Evolutionary conservation across 2,797 vertebrate genomes (phyloP).

Genomic region (Clarias platycephalus): DNA sequence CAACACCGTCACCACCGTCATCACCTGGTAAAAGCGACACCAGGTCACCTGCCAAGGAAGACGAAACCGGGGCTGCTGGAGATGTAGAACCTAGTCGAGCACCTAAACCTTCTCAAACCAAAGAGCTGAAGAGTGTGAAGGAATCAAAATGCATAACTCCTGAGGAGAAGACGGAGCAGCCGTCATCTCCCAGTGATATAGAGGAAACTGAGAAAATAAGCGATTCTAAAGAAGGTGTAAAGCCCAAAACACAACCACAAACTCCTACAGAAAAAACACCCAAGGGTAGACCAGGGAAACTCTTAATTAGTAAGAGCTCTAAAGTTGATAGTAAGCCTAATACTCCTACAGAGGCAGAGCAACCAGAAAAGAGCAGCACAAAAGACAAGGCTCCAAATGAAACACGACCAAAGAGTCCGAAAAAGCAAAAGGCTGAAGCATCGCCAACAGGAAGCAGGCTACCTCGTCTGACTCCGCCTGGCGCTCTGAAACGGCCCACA

Average conservation of each 20-base stretch:
- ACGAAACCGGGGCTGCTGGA: neutral
- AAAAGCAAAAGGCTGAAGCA: slow-evolving; percentile 52
- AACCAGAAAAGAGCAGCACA: slow-evolving; percentile 43
- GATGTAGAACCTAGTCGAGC: slow-evolving; percentile 17
- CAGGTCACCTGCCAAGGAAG: slow-evolving; percentile 26
- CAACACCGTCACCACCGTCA: slow-evolving; percentile 11
- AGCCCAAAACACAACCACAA: slow-evolving; percentile 55
- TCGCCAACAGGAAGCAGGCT: slow-evolving; percentile 63
- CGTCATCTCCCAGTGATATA: slow-evolving; percentile 37
- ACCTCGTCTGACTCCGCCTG: slow-evolving; percentile 33
- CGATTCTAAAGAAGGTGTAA: slow-evolving; percentile 43
- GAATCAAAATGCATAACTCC: slow-evolving; percentile 38
- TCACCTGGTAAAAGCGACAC: slow-evolving; percentile 39
- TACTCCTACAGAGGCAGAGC: slow-evolving; percentile 49
- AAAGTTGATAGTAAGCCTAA: slow-evolving; percentile 35
- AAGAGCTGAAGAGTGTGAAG: slow-evolving; percentile 56
- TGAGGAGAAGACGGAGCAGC: slow-evolving; percentile 53
- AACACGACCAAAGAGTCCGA: slow-evolving; percentile 53
- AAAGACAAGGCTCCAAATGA: slow-evolving; percentile 51
- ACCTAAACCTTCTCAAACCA: slow-evolving; percentile 27
- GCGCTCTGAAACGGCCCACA: slow-evolving; percentile 52
- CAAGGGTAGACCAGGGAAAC: slow-evolving; percentile 59
- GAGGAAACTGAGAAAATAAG: slow-evolving; percentile 20
- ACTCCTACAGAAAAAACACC: slow-evolving; percentile 47
- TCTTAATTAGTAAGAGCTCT: slow-evolving; percentile 47